phyloP scores from a whole-genome alignment of 2,888 invertebrate species.

The Eristalinus aeneus region DNA sequence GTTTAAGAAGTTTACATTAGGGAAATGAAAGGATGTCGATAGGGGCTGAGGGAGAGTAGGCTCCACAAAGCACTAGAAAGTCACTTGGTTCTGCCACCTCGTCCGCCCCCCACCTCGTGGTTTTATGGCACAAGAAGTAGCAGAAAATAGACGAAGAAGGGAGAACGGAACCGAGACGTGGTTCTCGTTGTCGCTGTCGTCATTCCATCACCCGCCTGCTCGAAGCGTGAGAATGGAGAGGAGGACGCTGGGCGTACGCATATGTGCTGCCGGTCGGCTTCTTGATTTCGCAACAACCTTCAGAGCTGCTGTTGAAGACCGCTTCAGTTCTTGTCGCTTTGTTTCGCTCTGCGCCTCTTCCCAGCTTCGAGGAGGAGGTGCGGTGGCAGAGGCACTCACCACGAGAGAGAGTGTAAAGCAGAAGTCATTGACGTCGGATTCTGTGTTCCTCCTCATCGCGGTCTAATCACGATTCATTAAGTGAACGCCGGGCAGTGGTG shows the following conservation, averaged over 20 bases:
- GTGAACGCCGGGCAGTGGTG: slow-evolving; percentile 5
- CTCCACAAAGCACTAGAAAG: slow-evolving; percentile 16
- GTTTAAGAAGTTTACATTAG: slow-evolving; percentile 17
- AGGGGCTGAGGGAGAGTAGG: slow-evolving; percentile 25
- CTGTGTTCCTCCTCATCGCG: slow-evolving; percentile 1
- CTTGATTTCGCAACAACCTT: neutral
- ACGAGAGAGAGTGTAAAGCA: neutral
- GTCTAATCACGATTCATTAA: slow-evolving; percentile 35
- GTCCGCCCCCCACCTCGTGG: slow-evolving; percentile 12
- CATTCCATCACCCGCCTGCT: neutral
- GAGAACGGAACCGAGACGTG: slow-evolving; percentile 3
- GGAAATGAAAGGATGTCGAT: slow-evolving; percentile 35
- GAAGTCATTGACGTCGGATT: slow-evolving; percentile 47
- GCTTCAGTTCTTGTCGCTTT: slow-evolving; percentile 17
- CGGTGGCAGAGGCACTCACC: neutral
- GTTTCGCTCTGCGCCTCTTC: slow-evolving; percentile 4
- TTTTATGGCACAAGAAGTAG: neutral
- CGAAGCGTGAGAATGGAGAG: slow-evolving; percentile 58
- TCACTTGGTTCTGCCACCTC: neutral
- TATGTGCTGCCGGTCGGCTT: slow-evolving; percentile 29
- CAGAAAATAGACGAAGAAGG: neutral
- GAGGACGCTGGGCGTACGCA: slow-evolving; percentile 62
- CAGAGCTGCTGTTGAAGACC: slow-evolving; percentile 37
- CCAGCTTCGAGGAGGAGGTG: neutral
- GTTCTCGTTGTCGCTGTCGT: neutral